These are phyloP conservation scores for Lindbergichthys nudifrons DNA, from an alignment of 2,797 vertebrate species.

Conservation along the genomic window DNA sequence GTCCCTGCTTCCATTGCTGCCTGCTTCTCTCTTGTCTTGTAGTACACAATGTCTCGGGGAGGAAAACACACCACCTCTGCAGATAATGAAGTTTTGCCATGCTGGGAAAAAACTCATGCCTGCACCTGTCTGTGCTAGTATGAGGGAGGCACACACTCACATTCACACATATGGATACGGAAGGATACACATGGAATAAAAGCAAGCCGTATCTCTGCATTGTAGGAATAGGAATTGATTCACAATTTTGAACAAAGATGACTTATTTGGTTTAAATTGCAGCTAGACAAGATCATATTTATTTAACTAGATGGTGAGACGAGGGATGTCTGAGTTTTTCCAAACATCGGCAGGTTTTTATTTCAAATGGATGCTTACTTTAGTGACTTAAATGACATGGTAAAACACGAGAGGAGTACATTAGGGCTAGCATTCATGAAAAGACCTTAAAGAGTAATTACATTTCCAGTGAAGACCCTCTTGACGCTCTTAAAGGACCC, in stretches of 20 bases:
- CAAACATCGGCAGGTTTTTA: background rate
- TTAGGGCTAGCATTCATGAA: background rate
- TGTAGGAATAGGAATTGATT: background rate
- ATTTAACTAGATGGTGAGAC: background rate
- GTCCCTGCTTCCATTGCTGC: conserved; percentile 15
- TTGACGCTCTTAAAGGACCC: background rate
- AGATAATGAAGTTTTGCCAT: conserved; percentile 29
- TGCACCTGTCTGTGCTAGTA: background rate
- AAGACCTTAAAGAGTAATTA: background rate
- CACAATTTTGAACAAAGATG: background rate
- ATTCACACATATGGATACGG: background rate
- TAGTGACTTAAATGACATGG: background rate
- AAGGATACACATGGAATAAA: background rate
- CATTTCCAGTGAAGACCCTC: background rate
- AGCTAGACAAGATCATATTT: background rate
- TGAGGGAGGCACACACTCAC: background rate
- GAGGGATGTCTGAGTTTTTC: background rate
- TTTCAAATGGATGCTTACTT: background rate
- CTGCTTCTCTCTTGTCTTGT: conserved; percentile 46
- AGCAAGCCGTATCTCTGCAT: background rate
- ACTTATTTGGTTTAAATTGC: background rate
- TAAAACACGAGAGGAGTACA: background rate
- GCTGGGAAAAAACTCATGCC: conserved; percentile 18
- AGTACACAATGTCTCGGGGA: conserved; percentile 42
- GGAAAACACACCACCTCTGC: conserved; percentile 38